Percentiles rank a stretch among this genome's conserved stretches.
Conservation (phyloP, 2,797 vertebrate species). For the Eptatretus atami region DNA sequence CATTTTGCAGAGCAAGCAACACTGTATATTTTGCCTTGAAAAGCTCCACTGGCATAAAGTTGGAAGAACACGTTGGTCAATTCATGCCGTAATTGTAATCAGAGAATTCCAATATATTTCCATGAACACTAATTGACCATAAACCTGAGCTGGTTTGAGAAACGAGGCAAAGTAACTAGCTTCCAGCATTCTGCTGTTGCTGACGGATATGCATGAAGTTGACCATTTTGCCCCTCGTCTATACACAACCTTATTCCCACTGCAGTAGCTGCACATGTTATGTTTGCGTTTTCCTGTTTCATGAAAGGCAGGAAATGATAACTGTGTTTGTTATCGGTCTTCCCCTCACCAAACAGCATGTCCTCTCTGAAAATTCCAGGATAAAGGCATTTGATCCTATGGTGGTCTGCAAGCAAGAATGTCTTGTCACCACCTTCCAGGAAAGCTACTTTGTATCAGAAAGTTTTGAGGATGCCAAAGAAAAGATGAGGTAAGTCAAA, state of each 20-base stretch:
- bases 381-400: constrained; percentile 68
- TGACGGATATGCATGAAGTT: constrained; percentile 8
- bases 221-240: constrained; percentile 8
- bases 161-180: no score
- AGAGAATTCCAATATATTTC: no score
- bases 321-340: no score
- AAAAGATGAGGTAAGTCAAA: constrained; percentile 54
- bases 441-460: constrained; percentile 86
- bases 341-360: constrained; percentile 25
- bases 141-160: no score
- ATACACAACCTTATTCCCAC: neutral
- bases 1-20: no score
- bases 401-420: constrained; percentile 64
- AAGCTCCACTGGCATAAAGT: no score
- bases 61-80: no score
- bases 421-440: constrained; percentile 87
- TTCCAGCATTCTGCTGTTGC: no score
- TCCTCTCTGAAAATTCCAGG: constrained; percentile 50
- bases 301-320: constrained; percentile 3
- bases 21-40: no score
- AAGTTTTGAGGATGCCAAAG: constrained; percentile 90
- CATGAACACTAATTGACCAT: no score
- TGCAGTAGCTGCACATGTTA: neutral
- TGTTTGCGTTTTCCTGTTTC: constrained; percentile 8
- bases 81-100: no score